A percentile compares a stretch with the other conserved stretches of the same genome.
These are phyloP conservation scores for Cactoblastis cactorum DNA, from an alignment of 2,888 invertebrate species.

Conservation along the genomic window DNA sequence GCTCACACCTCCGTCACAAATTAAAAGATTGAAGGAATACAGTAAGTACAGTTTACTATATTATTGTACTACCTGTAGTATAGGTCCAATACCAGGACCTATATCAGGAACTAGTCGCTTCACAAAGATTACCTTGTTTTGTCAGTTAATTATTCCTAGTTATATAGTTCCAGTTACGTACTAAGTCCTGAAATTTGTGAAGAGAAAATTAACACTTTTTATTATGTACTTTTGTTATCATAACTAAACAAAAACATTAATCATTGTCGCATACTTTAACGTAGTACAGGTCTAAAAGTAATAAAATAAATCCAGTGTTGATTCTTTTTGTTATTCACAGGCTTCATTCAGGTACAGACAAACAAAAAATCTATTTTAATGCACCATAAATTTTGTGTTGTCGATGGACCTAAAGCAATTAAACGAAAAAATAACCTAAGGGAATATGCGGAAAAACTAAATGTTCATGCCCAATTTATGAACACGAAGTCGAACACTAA, in stretches of 20 bases:
- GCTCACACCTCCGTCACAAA: slow-evolving; percentile 67
- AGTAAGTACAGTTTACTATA: slow-evolving; percentile 46
- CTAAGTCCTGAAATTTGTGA: no score
- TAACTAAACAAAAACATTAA: no score
- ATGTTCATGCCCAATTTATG: slow-evolving; percentile 51
- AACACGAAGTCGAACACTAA: slow-evolving; percentile 32
- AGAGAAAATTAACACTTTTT: no score
- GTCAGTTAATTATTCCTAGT: no score
- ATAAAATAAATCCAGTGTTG: background rate
- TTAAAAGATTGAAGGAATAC: slow-evolving; percentile 64
- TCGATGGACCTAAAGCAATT: slow-evolving; percentile 79
- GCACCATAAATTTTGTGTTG: slow-evolving; percentile 90
- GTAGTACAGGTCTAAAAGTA: no score
- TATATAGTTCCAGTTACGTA: no score
- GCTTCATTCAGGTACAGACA: slow-evolving; percentile 71
- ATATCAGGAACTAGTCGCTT: no score
- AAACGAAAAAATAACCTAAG: slow-evolving; percentile 58
- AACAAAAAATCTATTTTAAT: slow-evolving; percentile 80
- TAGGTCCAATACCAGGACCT: no score
- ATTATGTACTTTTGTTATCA: no score
- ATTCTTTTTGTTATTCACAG: slow-evolving; percentile 47
- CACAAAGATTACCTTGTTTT: no score
- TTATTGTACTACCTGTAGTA: no score
- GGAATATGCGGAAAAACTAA: slow-evolving; percentile 62
- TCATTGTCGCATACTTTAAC: background rate